phyloP scores from a whole-genome alignment of 2,888 invertebrate genomes.

The Tuberolachnus salignus region DNA sequence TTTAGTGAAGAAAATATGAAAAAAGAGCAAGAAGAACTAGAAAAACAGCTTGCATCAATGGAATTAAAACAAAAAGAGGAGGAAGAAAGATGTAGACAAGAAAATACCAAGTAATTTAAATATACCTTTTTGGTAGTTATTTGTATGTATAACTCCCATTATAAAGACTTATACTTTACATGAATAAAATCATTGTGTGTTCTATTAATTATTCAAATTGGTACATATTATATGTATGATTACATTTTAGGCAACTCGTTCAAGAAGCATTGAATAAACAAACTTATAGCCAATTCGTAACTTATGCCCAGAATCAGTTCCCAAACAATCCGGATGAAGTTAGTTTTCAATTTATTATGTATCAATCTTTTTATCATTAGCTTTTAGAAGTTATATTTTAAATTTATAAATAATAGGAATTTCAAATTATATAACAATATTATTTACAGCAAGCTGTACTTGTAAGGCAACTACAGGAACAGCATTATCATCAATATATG shows the following conservation, averaged over 20 bases:
- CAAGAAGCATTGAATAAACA: slow-evolving; percentile 96
- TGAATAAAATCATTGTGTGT: too few species aligned
- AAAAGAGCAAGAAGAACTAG: slow-evolving; percentile 67
- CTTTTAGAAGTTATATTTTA: not conserved
- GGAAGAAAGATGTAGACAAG: slow-evolving; percentile 70
- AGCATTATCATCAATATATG: slow-evolving; percentile 99
- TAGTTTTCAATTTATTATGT: not conserved
- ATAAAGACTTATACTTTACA: too few species aligned
- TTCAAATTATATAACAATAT: not conserved
- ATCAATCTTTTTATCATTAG: not conserved
- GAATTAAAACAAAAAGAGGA: slow-evolving; percentile 69
- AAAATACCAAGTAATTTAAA: slow-evolving; percentile 61
- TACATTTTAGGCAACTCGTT: slow-evolving; percentile 73
- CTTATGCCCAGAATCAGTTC: slow-evolving; percentile 88
- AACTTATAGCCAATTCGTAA: slow-evolving; percentile 86
- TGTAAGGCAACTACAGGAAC: slow-evolving; percentile 93
- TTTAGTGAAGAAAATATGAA: slow-evolving; percentile 67
- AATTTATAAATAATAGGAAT: not conserved
- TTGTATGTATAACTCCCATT: too few species aligned
- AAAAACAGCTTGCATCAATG: slow-evolving; percentile 64
- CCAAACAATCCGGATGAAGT: slow-evolving; percentile 70
- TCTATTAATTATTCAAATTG: too few species aligned
- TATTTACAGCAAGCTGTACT: slow-evolving; percentile 82
- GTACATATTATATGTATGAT: slow-evolving; percentile 15
- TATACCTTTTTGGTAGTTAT: not conserved